Conservation (phyloP, 2,888 invertebrate species). For the Stenodema calcarata region DNA sequence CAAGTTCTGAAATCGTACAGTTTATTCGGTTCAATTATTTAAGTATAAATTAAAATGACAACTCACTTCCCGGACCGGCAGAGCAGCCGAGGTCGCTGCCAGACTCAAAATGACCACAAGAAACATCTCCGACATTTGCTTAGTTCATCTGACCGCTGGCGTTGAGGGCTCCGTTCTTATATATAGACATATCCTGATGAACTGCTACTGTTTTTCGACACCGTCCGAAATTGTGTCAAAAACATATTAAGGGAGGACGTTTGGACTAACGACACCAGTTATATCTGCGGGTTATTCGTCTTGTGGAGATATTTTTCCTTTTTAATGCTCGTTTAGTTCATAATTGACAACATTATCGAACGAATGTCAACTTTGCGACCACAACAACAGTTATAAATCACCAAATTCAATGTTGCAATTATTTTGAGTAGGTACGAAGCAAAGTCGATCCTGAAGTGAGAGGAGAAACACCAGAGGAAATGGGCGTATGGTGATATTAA, state of each 20-base stretch:
- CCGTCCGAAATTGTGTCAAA: not conserved
- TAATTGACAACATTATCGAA: not conserved
- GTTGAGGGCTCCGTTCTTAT: not conserved
- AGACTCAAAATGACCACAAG: not conserved
- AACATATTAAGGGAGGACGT: not conserved
- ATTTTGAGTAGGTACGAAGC: too few species aligned
- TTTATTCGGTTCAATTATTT: too few species aligned
- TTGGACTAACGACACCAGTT: not conserved
- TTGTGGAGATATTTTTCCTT: not conserved
- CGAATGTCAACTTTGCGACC: too few species aligned
- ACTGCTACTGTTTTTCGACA: not conserved
- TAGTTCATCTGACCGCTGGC: not conserved
- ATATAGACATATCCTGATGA: not conserved
- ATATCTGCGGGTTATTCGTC: not conserved
- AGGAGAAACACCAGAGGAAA: too few species aligned
- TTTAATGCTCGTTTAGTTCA: not conserved
- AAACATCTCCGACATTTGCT: not conserved
- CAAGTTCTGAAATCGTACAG: too few species aligned
- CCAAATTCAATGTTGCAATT: too few species aligned
- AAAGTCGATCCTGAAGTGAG: too few species aligned
- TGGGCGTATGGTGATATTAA: too few species aligned
- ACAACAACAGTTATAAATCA: too few species aligned
- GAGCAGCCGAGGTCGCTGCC: not conserved
- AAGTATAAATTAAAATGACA: not conserved
- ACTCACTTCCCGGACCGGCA: not conserved